These are phyloP conservation scores for Epirrita christyi DNA, from an alignment of 2,888 invertebrate species.

Conservation along the genomic window DNA sequence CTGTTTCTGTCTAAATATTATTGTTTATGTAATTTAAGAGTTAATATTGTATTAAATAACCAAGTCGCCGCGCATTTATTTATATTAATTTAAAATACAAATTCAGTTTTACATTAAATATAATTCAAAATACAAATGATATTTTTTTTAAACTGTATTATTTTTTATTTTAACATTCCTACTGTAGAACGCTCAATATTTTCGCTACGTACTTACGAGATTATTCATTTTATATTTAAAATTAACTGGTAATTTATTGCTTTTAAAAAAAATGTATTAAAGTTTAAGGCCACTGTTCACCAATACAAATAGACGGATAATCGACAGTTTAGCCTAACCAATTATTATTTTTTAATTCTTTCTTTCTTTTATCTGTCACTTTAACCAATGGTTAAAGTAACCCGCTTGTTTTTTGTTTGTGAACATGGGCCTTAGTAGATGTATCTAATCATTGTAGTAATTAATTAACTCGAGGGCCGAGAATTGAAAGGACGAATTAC, in stretches of 20 bases:
- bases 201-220: slow-evolving; percentile 58
- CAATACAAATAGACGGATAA: too few species aligned
- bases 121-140: not conserved
- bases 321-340: too few species aligned
- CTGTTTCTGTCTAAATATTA: not conserved
- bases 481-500: not conserved
- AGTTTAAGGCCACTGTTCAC: too few species aligned
- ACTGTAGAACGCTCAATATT: slow-evolving; percentile 42
- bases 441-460: slow-evolving; percentile 9
- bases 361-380: too few species aligned
- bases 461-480: not conserved
- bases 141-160: not conserved
- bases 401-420: too few species aligned
- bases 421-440: slow-evolving; percentile 10
- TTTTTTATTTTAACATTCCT: slow-evolving; percentile 47
- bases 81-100: not conserved
- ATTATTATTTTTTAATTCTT: too few species aligned
- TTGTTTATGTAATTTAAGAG: not conserved
- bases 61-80: slow-evolving; percentile 26
- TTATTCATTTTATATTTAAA: slow-evolving; percentile 36
- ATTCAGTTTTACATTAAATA: too few species aligned
- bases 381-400: too few species aligned
- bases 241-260: slow-evolving; percentile 5
- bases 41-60: slow-evolving; percentile 8
- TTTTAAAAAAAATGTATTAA: slow-evolving; percentile 6